Base-by-base conservation (phyloP, 2,888 invertebrate species). In the Mamestra brassicae region DNA sequence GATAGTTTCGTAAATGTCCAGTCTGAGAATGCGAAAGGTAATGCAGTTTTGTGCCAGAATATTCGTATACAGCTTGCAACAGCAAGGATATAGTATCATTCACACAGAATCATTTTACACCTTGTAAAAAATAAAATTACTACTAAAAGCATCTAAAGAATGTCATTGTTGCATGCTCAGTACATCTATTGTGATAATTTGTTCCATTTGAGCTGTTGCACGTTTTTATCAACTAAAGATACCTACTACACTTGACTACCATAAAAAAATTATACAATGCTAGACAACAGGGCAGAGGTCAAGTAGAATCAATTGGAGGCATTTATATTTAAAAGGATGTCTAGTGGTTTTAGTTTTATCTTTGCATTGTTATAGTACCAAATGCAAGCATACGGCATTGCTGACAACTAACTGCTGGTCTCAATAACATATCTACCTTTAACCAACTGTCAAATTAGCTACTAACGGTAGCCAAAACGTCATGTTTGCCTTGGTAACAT, bases 1-100 rank as follows among this genome's bases (percentile, higher is more conserved):
- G 87, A 90, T 85, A 89, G 85, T 78, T 85, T 88, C 78, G 85
- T 88, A 81, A 87, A 85, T 75, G 82, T 88, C 70, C 86, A 87
- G 80, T 78, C 87, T 83, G 90, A 89, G 66, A 88, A 87, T 84
- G 84, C 83, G 71, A 92, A 90, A 90, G 93, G 93, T 83, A 83
- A 67, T 54, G 34, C 15, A 62, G 38, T 52, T 45, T 65, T 60
- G 36, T 15, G n/a, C n/a, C 13, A 11, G 45, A 11, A 61, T 54
- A 26, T 50, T 42, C 10, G 26, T 11, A 26, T 26, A 36, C 2
- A 13, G 10, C 42, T 50, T 74, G 26, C 13, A 17, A 60, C 26
- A 17, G 10, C 1, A n/a, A 36, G 2, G 17, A 6, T 50, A 10
- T 10, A 17, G 10, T 45, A 13, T 34, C 1, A 13, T 58, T 57